phyloP scores from a whole-genome alignment of 1,140 invertebrate species.

The Eubasilissa regina region DNA sequence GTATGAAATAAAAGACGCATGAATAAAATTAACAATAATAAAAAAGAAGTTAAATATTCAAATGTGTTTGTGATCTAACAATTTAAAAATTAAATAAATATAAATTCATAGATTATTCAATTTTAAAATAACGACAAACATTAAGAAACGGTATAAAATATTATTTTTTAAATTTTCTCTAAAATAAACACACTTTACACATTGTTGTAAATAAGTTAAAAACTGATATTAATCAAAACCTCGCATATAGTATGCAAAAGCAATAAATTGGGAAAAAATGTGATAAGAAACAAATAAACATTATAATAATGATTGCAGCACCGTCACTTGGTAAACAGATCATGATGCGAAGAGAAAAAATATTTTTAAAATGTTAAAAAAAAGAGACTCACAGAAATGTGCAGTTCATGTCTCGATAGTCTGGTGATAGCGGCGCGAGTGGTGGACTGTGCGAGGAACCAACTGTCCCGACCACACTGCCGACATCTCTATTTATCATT shows the following conservation, averaged over 20 bases:
- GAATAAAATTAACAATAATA: too few relatives aligned
- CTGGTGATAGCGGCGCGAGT: conserved; percentile 9
- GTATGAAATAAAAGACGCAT: too few relatives aligned
- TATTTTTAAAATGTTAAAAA: not conserved
- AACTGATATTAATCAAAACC: conserved; percentile 7
- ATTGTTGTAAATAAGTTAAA: not conserved
- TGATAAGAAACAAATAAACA: not conserved
- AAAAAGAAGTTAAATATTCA: too few relatives aligned
- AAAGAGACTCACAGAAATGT: conserved; percentile 32
- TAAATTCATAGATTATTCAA: too few relatives aligned
- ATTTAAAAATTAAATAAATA: too few relatives aligned
- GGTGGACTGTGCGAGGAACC: conserved; percentile 16
- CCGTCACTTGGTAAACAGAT: conserved; percentile 4
- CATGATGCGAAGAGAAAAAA: not conserved
- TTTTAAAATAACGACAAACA: too few relatives aligned
- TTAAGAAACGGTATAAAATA: too few relatives aligned
- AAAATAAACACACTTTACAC: conserved; percentile 17
- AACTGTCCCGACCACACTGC: not conserved
- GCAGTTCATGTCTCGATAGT: conserved; percentile 31
- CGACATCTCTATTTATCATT: conserved; percentile 33
- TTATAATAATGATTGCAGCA: conserved; percentile 9
- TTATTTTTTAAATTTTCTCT: not conserved
- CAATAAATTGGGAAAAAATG: not conserved
- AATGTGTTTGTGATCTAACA: too few relatives aligned
- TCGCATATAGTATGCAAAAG: not conserved